These are phyloP conservation scores for Polydesmus complanatus DNA, from an alignment of 2,888 invertebrate genomes.

Conservation along the genomic window DNA sequence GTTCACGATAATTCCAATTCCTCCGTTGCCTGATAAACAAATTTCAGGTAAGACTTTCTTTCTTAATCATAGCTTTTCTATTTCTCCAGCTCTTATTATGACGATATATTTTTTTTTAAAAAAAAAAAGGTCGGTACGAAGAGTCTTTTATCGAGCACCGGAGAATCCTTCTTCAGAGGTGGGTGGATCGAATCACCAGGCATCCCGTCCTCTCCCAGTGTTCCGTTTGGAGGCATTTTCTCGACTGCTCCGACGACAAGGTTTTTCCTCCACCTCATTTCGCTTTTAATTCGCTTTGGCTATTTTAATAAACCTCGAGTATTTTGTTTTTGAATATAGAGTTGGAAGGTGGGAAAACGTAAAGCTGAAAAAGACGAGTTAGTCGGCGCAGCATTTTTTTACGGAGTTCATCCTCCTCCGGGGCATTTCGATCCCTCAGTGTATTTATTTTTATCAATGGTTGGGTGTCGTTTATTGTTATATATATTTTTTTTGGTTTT, in stretches of 20 bases:
- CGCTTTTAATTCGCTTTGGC: not conserved
- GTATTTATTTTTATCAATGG: not conserved
- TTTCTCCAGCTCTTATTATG: not conserved
- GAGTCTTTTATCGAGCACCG: slow-evolving; percentile 93
- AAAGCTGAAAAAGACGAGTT: slow-evolving; percentile 88
- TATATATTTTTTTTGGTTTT: slow-evolving; percentile 22
- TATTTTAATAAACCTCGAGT: not conserved
- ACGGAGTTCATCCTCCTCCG: slow-evolving; percentile 72
- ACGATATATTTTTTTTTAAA: slow-evolving; percentile 15
- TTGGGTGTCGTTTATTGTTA: not conserved
- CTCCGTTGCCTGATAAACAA: slow-evolving; percentile 95
- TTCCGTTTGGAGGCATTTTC: slow-evolving; percentile 92
- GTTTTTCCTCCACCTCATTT: slow-evolving; percentile 25
- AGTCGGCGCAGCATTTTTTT: slow-evolving; percentile 77
- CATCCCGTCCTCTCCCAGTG: slow-evolving; percentile 87
- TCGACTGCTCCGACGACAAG: slow-evolving; percentile 89
- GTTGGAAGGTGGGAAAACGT: slow-evolving; percentile 93
- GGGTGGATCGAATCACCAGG: slow-evolving; percentile 90
- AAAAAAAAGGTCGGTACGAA: slow-evolving; percentile 91
- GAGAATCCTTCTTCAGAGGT: slow-evolving; percentile 83
- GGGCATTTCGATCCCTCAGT: slow-evolving; percentile 49
- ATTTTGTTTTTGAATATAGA: slow-evolving; percentile 24
- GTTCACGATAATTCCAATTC: slow-evolving; percentile 85
- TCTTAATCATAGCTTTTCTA: slow-evolving; percentile 1
- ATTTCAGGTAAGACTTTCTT: slow-evolving; percentile 49